Evolutionary conservation across 35 echinoderm and acorn worm species (phyloP).

Genomic region (Acanthaster planci): DNA sequence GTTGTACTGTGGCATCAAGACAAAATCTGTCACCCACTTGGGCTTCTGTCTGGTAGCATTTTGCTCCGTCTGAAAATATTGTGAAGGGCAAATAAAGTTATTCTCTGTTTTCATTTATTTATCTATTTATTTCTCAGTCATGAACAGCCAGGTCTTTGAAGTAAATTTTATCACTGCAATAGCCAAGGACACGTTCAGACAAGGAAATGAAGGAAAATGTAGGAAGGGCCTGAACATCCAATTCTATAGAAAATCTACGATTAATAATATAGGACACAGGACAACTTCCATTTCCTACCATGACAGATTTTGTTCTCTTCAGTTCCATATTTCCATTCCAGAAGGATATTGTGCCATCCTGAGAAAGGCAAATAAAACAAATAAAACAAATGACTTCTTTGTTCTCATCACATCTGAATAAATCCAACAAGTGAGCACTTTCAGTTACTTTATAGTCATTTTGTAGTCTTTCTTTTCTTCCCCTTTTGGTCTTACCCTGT

Average conservation of each 20-base stretch:
- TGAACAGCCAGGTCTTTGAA: no score
- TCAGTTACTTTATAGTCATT: not conserved
- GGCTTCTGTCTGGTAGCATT: slow-evolving; percentile 86
- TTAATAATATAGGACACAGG: no score
- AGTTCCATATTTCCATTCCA: slow-evolving; percentile 92
- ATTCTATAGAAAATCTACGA: no score
- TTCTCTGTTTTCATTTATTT: no score
- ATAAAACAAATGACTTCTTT: not conserved
- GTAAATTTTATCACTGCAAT: no score
- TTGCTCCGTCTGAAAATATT: slow-evolving; percentile 75
- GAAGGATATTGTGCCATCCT: slow-evolving; percentile 98
- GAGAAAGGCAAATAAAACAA: not conserved
- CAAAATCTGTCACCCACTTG: slow-evolving; percentile 98
- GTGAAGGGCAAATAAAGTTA: not conserved
- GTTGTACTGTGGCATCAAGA: slow-evolving; percentile 93
- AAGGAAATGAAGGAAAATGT: no score
- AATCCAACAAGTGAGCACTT: not conserved
- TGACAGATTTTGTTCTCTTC: slow-evolving; percentile 84
- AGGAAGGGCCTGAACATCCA: no score
- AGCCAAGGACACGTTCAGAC: no score
- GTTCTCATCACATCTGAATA: not conserved
- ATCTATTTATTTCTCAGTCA: no score
- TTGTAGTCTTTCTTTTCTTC: not conserved
- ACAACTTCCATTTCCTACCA: slow-evolving; percentile 69
- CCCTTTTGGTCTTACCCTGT: not conserved